Conservation (phyloP, 2,888 invertebrate species). For the Camptogramma bilineatum region DNA sequence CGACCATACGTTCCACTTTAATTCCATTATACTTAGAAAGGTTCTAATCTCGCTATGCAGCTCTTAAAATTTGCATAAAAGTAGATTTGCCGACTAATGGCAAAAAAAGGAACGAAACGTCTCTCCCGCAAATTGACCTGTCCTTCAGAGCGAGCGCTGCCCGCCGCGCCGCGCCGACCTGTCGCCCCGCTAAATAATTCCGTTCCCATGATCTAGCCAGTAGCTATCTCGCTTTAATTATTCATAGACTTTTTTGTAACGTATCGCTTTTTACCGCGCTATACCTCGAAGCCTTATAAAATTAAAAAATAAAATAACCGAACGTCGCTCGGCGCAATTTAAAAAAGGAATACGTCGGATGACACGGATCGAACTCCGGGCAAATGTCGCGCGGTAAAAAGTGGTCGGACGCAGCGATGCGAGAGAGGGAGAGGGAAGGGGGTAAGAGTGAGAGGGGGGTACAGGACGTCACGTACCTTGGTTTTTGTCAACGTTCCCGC, state of each 20-base stretch:
- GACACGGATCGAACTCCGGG: slow-evolving; percentile 86
- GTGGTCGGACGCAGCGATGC: slow-evolving; percentile 69
- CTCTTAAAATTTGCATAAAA: slow-evolving; percentile 66
- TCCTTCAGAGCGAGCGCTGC: slow-evolving; percentile 70
- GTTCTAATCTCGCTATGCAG: slow-evolving; percentile 58
- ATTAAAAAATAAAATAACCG: slow-evolving; percentile 82
- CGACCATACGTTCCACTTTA: slow-evolving; percentile 64
- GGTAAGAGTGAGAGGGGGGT: slow-evolving; percentile 45
- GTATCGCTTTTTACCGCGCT: slow-evolving; percentile 81
- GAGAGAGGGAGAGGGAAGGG: slow-evolving; percentile 42
- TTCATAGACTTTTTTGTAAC: slow-evolving; percentile 84
- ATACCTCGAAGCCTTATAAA: slow-evolving; percentile 79
- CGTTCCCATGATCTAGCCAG: slow-evolving; percentile 85
- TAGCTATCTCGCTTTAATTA: slow-evolving; percentile 85
- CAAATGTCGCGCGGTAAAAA: slow-evolving; percentile 86
- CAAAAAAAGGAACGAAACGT: slow-evolving; percentile 68
- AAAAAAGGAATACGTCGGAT: slow-evolving; percentile 85
- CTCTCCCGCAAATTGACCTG: slow-evolving; percentile 82
- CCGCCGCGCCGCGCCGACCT: slow-evolving; percentile 70
- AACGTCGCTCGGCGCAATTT: slow-evolving; percentile 76
- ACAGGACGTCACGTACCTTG: slow-evolving; percentile 85
- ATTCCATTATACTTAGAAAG: slow-evolving; percentile 58
- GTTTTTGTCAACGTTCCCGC: slow-evolving; percentile 86
- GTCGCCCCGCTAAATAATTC: slow-evolving; percentile 81
- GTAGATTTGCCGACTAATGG: slow-evolving; percentile 62